Evolutionary conservation across 2,888 invertebrate genomes (phyloP).

Genomic region (Galeruca laticollis): DNA sequence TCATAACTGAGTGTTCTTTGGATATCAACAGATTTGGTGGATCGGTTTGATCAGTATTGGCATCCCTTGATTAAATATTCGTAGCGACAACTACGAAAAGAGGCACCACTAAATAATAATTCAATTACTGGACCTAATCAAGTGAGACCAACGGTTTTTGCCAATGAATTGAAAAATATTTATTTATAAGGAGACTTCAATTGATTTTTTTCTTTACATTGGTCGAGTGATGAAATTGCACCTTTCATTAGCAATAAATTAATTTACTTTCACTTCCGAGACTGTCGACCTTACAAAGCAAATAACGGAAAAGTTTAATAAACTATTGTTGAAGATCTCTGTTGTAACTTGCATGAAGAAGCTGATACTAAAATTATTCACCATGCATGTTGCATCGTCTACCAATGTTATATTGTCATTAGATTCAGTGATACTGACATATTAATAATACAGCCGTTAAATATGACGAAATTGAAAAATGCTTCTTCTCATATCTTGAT

Average conservation of each 20-base stretch:
- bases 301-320: constrained; percentile 8
- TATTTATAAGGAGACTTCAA: too few species aligned
- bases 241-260: too few species aligned
- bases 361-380: background rate
- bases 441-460: background rate
- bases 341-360: background rate
- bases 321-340: constrained; percentile 6
- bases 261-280: too few species aligned
- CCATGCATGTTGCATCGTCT: background rate
- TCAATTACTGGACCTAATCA: background rate
- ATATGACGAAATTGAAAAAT: background rate
- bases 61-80: too few species aligned
- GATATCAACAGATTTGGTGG: too few species aligned
- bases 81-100: background rate
- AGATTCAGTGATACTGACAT: background rate
- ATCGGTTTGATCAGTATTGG: too few species aligned
- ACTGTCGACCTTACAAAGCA: too few species aligned
- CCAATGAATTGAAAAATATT: too few species aligned
- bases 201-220: too few species aligned
- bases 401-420: background rate
- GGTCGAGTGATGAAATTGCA: too few species aligned
- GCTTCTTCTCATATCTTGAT: background rate
- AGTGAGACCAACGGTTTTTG: too few species aligned
- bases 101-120: too few species aligned
- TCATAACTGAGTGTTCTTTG: background rate